phyloP scores from a whole-genome alignment of 2,888 invertebrate species.

The Helicoverpa assulta region DNA sequence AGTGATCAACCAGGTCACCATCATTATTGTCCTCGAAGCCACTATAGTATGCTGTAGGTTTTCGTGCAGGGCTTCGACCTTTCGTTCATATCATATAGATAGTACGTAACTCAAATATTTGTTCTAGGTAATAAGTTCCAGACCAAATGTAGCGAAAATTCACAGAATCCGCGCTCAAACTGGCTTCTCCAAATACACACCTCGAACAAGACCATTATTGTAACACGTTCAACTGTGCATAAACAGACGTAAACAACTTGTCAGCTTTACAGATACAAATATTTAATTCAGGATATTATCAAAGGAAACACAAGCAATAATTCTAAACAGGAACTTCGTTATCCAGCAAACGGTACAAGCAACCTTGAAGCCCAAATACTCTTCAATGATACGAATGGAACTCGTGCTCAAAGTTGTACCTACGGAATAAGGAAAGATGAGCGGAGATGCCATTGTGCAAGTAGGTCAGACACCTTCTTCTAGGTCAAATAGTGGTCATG shows the following conservation, averaged over 20 bases:
- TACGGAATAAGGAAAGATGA: too few species aligned
- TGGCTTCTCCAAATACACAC: slow-evolving; percentile 33
- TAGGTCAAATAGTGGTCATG: too few species aligned
- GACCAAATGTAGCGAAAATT: slow-evolving; percentile 12
- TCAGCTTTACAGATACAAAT: slow-evolving; percentile 54
- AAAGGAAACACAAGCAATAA: slow-evolving; percentile 59
- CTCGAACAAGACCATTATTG: slow-evolving; percentile 34
- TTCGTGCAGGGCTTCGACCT: too few species aligned
- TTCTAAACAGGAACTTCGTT: slow-evolving; percentile 68
- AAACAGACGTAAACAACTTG: slow-evolving; percentile 52
- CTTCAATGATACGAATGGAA: slow-evolving; percentile 57
- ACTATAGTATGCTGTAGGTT: too few species aligned
- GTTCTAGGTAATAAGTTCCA: neutral
- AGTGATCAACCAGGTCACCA: too few species aligned
- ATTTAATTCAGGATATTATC: slow-evolving; percentile 60
- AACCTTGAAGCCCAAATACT: slow-evolving; percentile 62
- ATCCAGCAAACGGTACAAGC: slow-evolving; percentile 63
- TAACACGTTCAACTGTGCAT: slow-evolving; percentile 42
- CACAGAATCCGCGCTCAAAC: slow-evolving; percentile 20
- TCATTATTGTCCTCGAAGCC: too few species aligned
- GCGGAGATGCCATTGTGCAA: too few species aligned
- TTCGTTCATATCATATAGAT: too few species aligned
- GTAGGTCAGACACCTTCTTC: too few species aligned
- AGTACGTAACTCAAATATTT: neutral
- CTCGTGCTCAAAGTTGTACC: slow-evolving; percentile 62